Conservation (phyloP, 2,113 vertebrate genomes). For the Macroglossus sobrinus region DNA sequence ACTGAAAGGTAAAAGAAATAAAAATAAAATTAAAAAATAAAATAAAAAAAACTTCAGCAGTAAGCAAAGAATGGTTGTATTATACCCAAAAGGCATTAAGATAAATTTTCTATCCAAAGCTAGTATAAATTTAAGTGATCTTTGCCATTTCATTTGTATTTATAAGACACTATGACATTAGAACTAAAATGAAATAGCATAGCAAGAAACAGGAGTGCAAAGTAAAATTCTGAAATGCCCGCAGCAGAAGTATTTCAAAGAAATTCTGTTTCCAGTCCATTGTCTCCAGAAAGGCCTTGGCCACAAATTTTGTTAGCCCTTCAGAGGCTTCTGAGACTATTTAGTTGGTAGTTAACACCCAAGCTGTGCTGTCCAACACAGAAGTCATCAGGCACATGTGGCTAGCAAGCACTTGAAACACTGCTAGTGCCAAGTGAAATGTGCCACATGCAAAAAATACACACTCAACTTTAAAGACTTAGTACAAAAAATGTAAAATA, state of each 20-base stretch:
- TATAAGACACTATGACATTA: background rate
- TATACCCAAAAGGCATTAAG: background rate
- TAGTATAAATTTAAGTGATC: background rate
- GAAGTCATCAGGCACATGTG: background rate
- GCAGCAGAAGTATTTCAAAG: background rate
- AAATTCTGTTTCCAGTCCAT: background rate
- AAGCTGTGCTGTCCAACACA: background rate
- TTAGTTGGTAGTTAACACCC: slow-evolving; percentile 3
- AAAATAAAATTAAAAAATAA: no score
- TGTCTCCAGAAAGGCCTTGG: slow-evolving; percentile 36
- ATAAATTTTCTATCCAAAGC: background rate
- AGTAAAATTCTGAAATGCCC: background rate
- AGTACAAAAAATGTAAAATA: background rate
- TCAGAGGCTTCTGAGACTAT: background rate
- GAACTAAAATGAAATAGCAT: background rate
- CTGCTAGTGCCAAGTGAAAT: background rate
- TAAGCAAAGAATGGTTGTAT: background rate
- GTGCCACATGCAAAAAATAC: background rate
- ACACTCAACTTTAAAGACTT: background rate
- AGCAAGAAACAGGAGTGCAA: background rate
- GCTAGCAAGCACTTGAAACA: background rate
- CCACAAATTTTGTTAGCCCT: background rate
- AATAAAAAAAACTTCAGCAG: background rate
- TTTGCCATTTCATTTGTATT: slow-evolving; percentile 10
- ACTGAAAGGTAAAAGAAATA: background rate